Evolutionary conservation across 2,797 vertebrate species (phyloP).

Genomic region (Dallia pectoralis): DNA sequence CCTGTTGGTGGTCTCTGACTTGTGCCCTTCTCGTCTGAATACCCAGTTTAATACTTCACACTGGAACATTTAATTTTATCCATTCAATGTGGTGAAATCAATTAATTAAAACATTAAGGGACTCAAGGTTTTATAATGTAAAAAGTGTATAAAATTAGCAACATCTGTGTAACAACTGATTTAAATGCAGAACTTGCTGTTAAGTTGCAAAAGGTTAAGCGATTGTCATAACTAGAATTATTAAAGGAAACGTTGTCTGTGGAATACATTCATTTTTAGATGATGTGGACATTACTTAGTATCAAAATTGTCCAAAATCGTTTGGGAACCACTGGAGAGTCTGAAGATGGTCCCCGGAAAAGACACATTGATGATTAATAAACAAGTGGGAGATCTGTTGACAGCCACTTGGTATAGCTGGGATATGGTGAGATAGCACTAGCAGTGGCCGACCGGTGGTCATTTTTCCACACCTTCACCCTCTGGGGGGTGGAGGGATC

Average conservation of each 20-base stretch:
- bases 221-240: neutral
- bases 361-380: constrained; percentile 7
- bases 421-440: neutral
- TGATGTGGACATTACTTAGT: too few relatives aligned
- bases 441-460: neutral
- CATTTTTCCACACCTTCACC: neutral
- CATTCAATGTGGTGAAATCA: neutral
- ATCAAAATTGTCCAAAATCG: too few relatives aligned
- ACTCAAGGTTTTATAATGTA: neutral
- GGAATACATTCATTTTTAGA: too few relatives aligned
- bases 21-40: too few relatives aligned
- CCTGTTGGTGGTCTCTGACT: too few relatives aligned
- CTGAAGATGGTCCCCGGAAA: neutral
- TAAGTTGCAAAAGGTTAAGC: neutral
- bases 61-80: neutral
- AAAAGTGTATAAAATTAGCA: neutral
- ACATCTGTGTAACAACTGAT: neutral
- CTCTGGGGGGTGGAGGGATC: neutral
- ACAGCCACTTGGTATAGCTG: neutral
- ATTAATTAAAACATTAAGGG: neutral
- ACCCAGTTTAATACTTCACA: too few relatives aligned
- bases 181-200: neutral
- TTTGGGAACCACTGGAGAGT: neutral
- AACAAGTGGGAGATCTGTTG: neutral
- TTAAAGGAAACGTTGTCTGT: too few relatives aligned